Percentiles rank a stretch among this genome's conserved stretches.
Conservation (phyloP, 2,888 invertebrate genomes). For the Tetheella fluctuosa region DNA sequence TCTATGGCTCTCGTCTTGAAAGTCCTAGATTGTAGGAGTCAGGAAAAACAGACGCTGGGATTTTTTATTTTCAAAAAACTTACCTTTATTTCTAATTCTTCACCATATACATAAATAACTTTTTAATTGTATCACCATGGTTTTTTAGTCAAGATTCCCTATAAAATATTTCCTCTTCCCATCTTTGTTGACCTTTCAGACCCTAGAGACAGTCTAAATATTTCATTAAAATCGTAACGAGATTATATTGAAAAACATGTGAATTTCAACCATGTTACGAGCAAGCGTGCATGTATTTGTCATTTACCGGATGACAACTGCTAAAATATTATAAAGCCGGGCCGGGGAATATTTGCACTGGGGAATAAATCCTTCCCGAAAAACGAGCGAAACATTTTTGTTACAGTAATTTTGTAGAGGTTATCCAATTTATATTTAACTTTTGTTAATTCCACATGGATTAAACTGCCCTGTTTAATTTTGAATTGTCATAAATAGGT, state of each 20-base stretch:
- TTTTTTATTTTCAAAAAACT: no score
- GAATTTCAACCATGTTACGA: background rate
- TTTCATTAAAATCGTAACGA: background rate
- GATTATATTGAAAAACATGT: background rate
- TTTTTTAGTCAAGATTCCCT: no score
- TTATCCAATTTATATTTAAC: background rate
- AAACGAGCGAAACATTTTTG: background rate
- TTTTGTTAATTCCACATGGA: constrained; percentile 10
- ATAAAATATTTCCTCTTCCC: background rate
- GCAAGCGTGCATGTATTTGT: background rate
- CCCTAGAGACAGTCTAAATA: background rate
- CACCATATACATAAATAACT: no score
- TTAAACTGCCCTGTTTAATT: constrained; percentile 25
- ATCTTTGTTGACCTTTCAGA: background rate
- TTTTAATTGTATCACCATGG: no score
- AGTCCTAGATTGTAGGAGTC: no score
- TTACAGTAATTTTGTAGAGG: background rate
- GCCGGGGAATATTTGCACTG: background rate
- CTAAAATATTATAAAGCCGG: constrained; percentile 3
- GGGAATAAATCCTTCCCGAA: background rate
- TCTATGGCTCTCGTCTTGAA: no score
- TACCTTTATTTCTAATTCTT: no score
- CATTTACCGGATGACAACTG: constrained; percentile 5
- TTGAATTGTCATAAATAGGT: constrained; percentile 23
- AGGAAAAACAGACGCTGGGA: no score